Base-by-base conservation (phyloP, 2,797 vertebrate genomes). In the Enteromius trimaculatus region DNA sequence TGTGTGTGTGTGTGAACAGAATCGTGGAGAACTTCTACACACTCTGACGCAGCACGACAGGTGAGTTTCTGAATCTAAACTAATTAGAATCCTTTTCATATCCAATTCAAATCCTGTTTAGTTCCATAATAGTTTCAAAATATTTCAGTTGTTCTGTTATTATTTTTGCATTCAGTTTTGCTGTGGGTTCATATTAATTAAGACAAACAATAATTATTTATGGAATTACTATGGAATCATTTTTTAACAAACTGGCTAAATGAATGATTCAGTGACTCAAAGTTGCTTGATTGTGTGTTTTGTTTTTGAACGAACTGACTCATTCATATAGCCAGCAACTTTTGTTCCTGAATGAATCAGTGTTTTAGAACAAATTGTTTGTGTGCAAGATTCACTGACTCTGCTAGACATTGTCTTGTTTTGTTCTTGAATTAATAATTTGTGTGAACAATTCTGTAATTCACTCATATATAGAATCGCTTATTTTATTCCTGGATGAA, bases 11-110 rank as follows among this genome's bases (percentile, higher is more conserved):
- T 88, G 88, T 90, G 60, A 90, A 72, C 92, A 97, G 96, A 95
- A 89, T 83, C 92, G 90, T 83, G 95, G 95, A 86, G 92, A 82
- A 65, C 91, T 92, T 84, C 94, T 96, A 79, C 90, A 96, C 86
- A 95, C 89, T 75, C 88, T 98, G 92, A 96, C 94, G 83, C 94
- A 94, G 84, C 96, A 97, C 53, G 94, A 93, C 77, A 95, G 97
- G 96, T 98, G 90, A 87, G 75, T 23, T 31, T 64, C 65, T 19
- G 29, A 64, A 71, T 60, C 65, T 2, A 10, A 58, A 58, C 8
- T 55, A 55, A 55, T 10, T 4, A 11, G 8, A 58, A 55, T n/a
- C 3, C 21, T 9, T 23, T 23, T 58, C 21, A 10, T 3, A 58
- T 58, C n/a, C 21, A 23, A 58, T 58, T 58, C n/a, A n/a, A 55